Evolutionary conservation across 2,797 vertebrate genomes (phyloP).

Genomic region (Allobates femoralis): DNA sequence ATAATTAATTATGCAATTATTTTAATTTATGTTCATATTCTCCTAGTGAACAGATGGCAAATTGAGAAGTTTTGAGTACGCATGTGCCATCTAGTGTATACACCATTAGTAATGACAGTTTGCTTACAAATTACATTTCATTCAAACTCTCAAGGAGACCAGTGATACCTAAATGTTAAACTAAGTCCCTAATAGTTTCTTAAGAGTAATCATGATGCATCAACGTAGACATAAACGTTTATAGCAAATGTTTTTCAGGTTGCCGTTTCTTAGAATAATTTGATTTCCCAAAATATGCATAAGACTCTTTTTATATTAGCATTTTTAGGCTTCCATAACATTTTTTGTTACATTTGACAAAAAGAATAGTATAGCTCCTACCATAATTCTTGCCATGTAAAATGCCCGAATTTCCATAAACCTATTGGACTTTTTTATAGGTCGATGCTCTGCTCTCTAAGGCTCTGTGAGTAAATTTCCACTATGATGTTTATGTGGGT

Average conservation of each 20-base stretch:
- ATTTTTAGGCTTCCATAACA: too few species aligned
- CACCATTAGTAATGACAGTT: slow-evolving; percentile 54
- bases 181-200: too few species aligned
- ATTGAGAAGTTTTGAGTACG: slow-evolving; percentile 53
- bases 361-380: background rate
- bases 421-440: background rate
- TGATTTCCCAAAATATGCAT: too few species aligned
- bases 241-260: too few species aligned
- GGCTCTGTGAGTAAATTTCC: background rate
- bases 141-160: slow-evolving; percentile 18
- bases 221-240: background rate
- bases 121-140: slow-evolving; percentile 42
- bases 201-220: background rate
- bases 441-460: background rate
- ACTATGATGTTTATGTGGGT: background rate
- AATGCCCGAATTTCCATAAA: background rate
- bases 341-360: background rate
- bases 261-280: too few species aligned
- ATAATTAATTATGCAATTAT: slow-evolving; percentile 64
- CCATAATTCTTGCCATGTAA: background rate
- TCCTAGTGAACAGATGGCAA: slow-evolving; percentile 62
- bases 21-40: slow-evolving; percentile 65
- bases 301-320: too few species aligned
- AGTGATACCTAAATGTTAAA: background rate
- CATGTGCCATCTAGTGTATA: slow-evolving; percentile 54